Conservation (phyloP, 1,140 invertebrate species). For the Drosophila pseudoobscura region DNA sequence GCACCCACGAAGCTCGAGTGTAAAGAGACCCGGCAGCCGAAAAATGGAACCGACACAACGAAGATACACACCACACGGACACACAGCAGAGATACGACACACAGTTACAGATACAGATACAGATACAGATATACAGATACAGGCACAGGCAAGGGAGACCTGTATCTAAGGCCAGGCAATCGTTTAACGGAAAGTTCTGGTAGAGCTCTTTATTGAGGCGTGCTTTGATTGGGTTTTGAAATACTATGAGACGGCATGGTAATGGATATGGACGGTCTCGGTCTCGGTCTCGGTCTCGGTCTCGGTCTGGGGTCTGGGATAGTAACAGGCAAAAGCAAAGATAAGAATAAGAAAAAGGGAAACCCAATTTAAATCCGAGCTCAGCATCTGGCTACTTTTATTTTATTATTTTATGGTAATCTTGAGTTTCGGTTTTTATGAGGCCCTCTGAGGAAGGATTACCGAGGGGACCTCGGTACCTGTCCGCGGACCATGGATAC, state of each 20-base stretch:
- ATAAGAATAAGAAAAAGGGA: slow-evolving; percentile 22
- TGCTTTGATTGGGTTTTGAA: slow-evolving; percentile 43
- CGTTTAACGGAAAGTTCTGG: slow-evolving; percentile 47
- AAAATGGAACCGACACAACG: not conserved
- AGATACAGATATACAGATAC: not conserved
- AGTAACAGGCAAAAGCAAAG: slow-evolving; percentile 14
- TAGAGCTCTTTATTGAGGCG: slow-evolving; percentile 29
- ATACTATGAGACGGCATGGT: slow-evolving; percentile 12
- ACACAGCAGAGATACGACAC: not conserved
- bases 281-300: too few species aligned
- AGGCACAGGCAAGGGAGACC: not conserved
- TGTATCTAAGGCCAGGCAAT: slow-evolving; percentile 43
- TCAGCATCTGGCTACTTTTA: slow-evolving; percentile 3
- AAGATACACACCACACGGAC: not conserved
- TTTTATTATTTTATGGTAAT: not conserved
- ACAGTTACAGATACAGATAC: slow-evolving; percentile 1
- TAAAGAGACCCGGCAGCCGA: too few species aligned
- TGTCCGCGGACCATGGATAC: too few species aligned
- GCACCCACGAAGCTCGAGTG: not conserved
- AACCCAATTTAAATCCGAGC: slow-evolving; percentile 20
- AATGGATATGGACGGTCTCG: slow-evolving; percentile 20
- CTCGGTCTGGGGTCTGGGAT: slow-evolving; percentile 3
- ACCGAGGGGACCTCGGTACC: too few species aligned
- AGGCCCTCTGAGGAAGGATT: too few species aligned
- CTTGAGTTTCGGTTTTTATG: too few species aligned